phyloP scores from a whole-genome alignment of 2,113 vertebrate genomes.

The Myiozetetes cayanensis region DNA sequence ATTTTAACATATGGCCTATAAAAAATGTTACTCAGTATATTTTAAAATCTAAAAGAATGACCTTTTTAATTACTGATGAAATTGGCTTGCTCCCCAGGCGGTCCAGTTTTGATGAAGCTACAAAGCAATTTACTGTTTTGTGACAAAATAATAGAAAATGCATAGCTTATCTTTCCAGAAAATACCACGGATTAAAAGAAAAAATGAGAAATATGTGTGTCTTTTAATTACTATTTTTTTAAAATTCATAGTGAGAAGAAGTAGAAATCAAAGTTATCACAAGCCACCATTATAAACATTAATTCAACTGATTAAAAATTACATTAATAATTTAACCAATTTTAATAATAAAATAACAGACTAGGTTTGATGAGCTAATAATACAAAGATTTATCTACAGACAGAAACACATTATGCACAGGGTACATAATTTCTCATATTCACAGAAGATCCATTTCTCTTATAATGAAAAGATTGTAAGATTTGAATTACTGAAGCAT shows the following conservation, averaged over 20 bases:
- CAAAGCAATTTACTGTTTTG: background rate
- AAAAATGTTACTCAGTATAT: background rate
- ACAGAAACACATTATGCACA: slow-evolving; percentile 9
- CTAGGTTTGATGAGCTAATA: slow-evolving; percentile 16
- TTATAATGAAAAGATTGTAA: slow-evolving; percentile 1
- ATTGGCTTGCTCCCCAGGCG: slow-evolving; percentile 50
- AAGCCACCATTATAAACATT: background rate
- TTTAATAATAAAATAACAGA: slow-evolving; percentile 29
- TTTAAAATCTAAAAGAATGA: slow-evolving; percentile 31
- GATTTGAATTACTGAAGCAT: background rate
- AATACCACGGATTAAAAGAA: background rate
- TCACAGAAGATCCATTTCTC: background rate
- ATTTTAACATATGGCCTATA: slow-evolving; percentile 38
- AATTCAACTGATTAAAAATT: slow-evolving; percentile 10
- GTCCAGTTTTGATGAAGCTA: slow-evolving; percentile 17
- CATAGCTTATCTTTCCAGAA: background rate
- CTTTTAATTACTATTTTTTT: background rate
- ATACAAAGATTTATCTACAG: slow-evolving; percentile 39
- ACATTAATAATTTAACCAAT: background rate
- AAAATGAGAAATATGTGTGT: background rate
- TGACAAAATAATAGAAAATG: background rate
- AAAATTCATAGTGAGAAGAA: background rate
- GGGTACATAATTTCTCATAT: background rate
- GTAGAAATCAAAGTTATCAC: slow-evolving; percentile 1
- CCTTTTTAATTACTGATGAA: slow-evolving; percentile 52